phyloP scores from a whole-genome alignment of 2,797 vertebrate species.

The Phrynocephalus forsythii region DNA sequence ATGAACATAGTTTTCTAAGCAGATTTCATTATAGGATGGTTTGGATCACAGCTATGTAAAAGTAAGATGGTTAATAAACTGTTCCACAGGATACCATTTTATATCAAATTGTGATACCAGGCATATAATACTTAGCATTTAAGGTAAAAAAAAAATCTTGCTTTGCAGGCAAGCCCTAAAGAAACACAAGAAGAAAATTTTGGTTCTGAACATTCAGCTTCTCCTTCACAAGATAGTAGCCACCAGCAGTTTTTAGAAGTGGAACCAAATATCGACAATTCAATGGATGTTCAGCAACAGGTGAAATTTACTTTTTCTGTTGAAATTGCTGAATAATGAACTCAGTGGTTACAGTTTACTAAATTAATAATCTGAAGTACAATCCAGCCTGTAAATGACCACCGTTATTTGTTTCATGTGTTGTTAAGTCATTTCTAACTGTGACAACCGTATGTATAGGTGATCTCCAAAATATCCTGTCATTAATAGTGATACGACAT shows the following conservation, averaged over 20 bases:
- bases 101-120: background rate
- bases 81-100: background rate
- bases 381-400: background rate
- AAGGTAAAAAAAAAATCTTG: slow-evolving; percentile 9
- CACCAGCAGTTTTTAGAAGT: slow-evolving; percentile 89
- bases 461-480: too few species aligned
- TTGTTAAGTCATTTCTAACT: too few species aligned
- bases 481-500: too few species aligned
- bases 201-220: slow-evolving; percentile 89
- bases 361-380: background rate
- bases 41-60: background rate
- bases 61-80: background rate
- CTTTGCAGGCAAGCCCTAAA: slow-evolving; percentile 84
- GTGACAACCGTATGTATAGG: too few species aligned
- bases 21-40: background rate
- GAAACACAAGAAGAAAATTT: slow-evolving; percentile 92
- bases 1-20: background rate
- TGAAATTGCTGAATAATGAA: slow-evolving; percentile 27
- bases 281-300: slow-evolving; percentile 97
- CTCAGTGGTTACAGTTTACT: background rate
- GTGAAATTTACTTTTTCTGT: slow-evolving; percentile 70
- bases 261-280: slow-evolving; percentile 90
- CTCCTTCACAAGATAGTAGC: slow-evolving; percentile 88
- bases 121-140: background rate
- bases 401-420: too few species aligned